These are phyloP conservation scores for Pitangus sulphuratus DNA, from an alignment of 2,797 vertebrate species.

Conservation along the genomic window DNA sequence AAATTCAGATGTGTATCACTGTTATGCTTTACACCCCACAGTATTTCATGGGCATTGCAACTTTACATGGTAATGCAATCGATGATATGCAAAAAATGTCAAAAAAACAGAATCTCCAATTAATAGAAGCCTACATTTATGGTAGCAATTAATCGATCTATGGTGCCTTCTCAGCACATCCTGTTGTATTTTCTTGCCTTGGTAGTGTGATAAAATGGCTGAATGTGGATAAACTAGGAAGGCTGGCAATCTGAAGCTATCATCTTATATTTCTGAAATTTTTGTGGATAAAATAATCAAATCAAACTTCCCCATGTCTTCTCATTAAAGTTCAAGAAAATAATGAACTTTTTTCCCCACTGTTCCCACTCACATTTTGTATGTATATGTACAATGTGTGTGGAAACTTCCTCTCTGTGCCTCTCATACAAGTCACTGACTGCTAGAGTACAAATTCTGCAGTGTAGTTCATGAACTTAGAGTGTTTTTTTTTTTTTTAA, in stretches of 20 bases:
- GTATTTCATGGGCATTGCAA: neutral
- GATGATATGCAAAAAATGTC: neutral
- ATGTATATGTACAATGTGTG: neutral
- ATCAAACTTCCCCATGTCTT: neutral
- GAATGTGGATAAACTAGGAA: neutral
- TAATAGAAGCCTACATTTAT: neutral
- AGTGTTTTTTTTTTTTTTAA: too few relatives aligned
- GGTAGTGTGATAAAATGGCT: neutral
- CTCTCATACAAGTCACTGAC: neutral
- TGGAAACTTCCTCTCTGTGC: neutral
- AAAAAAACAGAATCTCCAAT: neutral
- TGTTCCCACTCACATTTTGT: neutral
- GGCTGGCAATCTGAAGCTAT: neutral
- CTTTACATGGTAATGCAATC: neutral
- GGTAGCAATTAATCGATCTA: neutral
- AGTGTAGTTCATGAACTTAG: neutral
- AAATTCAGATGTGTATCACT: neutral
- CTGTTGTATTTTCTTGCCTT: neutral
- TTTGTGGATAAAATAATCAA: neutral
- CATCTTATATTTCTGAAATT: neutral
- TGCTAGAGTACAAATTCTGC: neutral
- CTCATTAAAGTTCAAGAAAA: neutral
- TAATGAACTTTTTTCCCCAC: neutral
- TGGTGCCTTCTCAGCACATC: neutral
- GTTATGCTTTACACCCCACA: neutral